Percentiles rank a stretch among this genome's conserved stretches.
Conservation (phyloP, 2,113 vertebrate genomes). For the Ursus arctos region DNA sequence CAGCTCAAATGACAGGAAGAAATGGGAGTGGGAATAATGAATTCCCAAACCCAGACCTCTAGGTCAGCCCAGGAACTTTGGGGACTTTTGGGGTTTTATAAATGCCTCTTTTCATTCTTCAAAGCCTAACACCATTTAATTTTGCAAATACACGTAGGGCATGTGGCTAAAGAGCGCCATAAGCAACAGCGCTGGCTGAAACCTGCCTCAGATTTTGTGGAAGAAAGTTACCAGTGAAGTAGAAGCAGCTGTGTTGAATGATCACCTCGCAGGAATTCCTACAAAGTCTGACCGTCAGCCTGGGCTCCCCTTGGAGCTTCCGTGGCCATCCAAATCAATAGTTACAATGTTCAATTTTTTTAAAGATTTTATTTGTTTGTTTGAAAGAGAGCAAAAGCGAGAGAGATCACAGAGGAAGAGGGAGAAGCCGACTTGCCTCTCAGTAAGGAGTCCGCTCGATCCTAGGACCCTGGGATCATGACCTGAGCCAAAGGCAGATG, state of each 20-base stretch:
- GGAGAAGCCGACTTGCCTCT: too few relatives aligned
- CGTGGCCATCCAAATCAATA: neutral
- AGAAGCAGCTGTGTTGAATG: neutral
- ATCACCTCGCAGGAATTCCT: neutral
- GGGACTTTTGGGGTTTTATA: slow-evolving; percentile 40
- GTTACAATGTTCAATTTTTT: neutral
- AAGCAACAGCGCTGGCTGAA: neutral
- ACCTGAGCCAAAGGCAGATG: too few relatives aligned
- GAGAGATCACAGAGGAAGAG: too few relatives aligned
- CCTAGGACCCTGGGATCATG: too few relatives aligned
- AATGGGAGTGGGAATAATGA: slow-evolving; percentile 44
- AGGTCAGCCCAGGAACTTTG: neutral
- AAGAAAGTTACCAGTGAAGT: neutral
- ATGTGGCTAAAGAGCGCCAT: neutral
- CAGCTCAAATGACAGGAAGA: slow-evolving; percentile 52
- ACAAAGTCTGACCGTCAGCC: neutral
- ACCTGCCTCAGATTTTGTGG: neutral
- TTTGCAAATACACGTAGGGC: neutral
- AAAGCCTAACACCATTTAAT: slow-evolving; percentile 57
- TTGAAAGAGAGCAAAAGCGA: too few relatives aligned
- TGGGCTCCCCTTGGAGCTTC: neutral
- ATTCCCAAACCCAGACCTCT: slow-evolving; percentile 30
- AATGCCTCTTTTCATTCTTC: slow-evolving; percentile 59
- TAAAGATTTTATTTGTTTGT: too few relatives aligned
- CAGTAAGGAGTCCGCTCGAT: too few relatives aligned